phyloP scores from a whole-genome alignment of 2,797 vertebrate genomes.

The Meriones psammophilus region DNA sequence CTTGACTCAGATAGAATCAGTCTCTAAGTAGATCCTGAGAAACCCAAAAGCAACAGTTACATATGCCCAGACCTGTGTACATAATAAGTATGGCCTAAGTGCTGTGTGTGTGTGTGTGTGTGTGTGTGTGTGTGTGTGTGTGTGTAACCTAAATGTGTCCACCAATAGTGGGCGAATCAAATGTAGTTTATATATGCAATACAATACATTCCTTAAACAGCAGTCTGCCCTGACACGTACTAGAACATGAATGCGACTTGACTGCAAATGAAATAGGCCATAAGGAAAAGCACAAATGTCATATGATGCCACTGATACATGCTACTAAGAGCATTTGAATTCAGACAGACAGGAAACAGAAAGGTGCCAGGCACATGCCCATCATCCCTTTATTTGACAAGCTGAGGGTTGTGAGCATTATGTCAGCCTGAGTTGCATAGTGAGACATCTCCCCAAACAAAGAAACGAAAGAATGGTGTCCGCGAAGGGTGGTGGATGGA shows the following conservation, averaged over 20 bases:
- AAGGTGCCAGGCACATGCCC: neutral
- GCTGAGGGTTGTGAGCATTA: too few relatives aligned
- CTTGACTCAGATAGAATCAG: neutral
- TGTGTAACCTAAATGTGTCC: too few relatives aligned
- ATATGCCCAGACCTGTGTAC: neutral
- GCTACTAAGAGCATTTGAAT: neutral
- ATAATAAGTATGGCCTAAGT: neutral
- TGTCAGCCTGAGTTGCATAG: neutral
- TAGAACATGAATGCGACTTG: neutral
- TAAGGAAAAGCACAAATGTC: neutral
- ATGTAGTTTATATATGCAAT: neutral
- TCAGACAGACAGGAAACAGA: neutral
- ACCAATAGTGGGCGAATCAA: neutral
- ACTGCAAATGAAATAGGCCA: neutral
- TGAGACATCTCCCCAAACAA: neutral
- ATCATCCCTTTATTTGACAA: neutral
- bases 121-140: neutral
- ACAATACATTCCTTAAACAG: neutral
- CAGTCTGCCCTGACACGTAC: neutral
- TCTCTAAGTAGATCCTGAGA: neutral
- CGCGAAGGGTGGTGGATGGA: rapidly evolving
- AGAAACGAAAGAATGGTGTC: neutral
- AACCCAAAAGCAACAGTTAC: too few relatives aligned
- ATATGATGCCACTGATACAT: too few relatives aligned
- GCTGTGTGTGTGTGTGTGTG: neutral